Evolutionary conservation across 1,140 invertebrate genomes (phyloP).

Genomic region (Diprion similis): DNA sequence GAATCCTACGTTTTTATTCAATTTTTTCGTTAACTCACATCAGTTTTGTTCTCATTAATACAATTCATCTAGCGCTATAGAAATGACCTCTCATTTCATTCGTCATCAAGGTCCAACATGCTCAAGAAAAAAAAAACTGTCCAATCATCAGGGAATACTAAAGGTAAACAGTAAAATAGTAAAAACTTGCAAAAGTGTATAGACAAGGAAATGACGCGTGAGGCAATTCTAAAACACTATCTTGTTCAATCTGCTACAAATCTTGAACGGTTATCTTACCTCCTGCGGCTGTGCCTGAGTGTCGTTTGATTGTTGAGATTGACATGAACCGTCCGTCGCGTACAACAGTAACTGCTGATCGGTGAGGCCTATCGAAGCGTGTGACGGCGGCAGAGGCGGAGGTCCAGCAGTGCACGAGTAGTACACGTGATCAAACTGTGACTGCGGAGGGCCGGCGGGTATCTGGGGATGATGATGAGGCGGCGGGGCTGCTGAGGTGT

Average conservation of each 20-base stretch:
- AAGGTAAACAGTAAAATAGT: too few species aligned
- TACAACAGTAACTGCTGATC: conserved; percentile 56
- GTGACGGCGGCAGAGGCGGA: conserved; percentile 41
- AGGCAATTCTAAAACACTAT: too few species aligned
- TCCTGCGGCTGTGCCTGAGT: conserved; percentile 46
- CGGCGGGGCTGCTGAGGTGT: conserved; percentile 43
- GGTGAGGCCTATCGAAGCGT: conserved; percentile 48
- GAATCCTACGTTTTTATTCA: conserved; percentile 49
- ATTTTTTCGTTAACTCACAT: background rate
- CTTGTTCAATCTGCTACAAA: too few species aligned
- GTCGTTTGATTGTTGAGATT: conserved; percentile 40
- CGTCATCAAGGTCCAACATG: background rate
- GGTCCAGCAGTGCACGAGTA: conserved; percentile 48
- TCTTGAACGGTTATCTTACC: conserved; percentile 35
- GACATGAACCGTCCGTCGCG: conserved; percentile 47
- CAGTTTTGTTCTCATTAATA: conserved; percentile 14
- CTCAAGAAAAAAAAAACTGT: background rate
- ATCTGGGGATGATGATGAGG: conserved; percentile 49
- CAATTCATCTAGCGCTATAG: conserved; percentile 13
- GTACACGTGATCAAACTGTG: conserved; percentile 53
- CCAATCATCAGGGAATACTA: too few species aligned
- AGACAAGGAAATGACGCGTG: background rate
- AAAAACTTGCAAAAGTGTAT: background rate
- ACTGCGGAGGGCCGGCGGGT: conserved; percentile 38
- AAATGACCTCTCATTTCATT: conserved; percentile 15